These are phyloP conservation scores for Anorthoa munda DNA, from an alignment of 2,888 invertebrate species.

Conservation along the genomic window DNA sequence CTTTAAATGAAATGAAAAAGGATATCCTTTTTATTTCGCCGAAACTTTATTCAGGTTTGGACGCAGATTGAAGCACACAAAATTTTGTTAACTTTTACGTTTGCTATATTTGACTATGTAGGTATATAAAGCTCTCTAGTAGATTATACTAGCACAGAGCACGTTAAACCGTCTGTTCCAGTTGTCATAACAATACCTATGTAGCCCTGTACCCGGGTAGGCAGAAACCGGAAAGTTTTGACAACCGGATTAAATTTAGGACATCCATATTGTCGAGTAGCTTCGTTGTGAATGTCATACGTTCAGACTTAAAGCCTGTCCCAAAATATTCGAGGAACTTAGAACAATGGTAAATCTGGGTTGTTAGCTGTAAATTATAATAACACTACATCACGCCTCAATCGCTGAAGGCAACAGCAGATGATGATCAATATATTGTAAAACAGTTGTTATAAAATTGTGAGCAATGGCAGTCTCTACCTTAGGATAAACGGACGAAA, in stretches of 20 bases:
- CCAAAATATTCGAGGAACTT: neutral
- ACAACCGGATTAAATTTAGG: conserved; percentile 26
- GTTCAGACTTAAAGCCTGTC: neutral
- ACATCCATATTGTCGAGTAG: conserved; percentile 20
- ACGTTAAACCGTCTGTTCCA: conserved; percentile 9
- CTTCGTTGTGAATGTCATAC: conserved; percentile 1
- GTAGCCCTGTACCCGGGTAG: conserved; percentile 5
- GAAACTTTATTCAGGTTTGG: no score
- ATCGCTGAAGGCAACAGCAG: no score
- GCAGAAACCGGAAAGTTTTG: conserved; percentile 25
- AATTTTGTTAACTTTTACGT: no score
- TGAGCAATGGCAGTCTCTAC: no score
- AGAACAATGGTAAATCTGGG: neutral
- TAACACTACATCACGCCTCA: neutral
- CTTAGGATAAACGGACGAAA: no score
- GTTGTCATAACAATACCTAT: conserved; percentile 24
- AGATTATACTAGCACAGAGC: neutral
- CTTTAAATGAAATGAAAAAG: no score
- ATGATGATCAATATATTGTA: no score
- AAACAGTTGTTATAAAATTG: no score
- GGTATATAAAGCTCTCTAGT: neutral
- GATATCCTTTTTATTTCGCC: no score
- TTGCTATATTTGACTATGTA: no score
- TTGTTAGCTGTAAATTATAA: neutral
- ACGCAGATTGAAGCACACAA: no score